Base-by-base conservation (phyloP, 1,140 invertebrate species). In the Pectinophora gossypiella region DNA sequence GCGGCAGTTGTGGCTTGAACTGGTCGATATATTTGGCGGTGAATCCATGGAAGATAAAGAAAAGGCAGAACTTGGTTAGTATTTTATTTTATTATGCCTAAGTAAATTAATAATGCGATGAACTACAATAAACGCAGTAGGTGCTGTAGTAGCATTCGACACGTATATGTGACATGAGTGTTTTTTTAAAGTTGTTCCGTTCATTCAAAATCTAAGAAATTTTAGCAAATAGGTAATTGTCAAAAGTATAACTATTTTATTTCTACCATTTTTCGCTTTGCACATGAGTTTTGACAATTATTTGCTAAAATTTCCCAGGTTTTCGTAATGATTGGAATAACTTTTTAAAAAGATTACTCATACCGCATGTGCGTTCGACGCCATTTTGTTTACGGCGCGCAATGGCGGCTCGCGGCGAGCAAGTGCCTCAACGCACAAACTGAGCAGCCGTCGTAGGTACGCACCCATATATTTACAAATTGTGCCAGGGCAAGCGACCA, bases 401-500 rank as follows among this genome's bases (percentile, higher is more conserved):
- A 38, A 38, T 27, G 23, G 23, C 23, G 23, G 23, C 23, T 27
- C 23, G 23, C 23, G 23, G 36, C 36, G 36, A 38, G 36, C 36
- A 38, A 38, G 36, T 38, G 36, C 36, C 36, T 38, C 36, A 38
- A 38, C 36, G 36, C 36, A 38, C 36, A 38, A 38, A 38, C 36
- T 38, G 36, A 38, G 36, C 36, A 38, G 36, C 36, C 36, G 36
- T 38, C 36, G 36, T 38, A 38, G 36, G 36, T 38, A 38, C 36
- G 36, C 36, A 38, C 36, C 36, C 36, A 38, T 38, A 38, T 38
- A 38, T 38, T 38, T 38, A 38, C 36, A 38, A 38, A 38, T 38
- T 38, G 36, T 62, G 59, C 55, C 59, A 61, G 47, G 51, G 22
- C 43, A 59, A 47, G 54, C 53, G 32, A 42, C 54, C 61, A 59